A percentile compares a stretch with the other conserved stretches of the same genome.
phyloP scores from a whole-genome alignment of 1,140 invertebrate genomes.

The Ips typographus region DNA sequence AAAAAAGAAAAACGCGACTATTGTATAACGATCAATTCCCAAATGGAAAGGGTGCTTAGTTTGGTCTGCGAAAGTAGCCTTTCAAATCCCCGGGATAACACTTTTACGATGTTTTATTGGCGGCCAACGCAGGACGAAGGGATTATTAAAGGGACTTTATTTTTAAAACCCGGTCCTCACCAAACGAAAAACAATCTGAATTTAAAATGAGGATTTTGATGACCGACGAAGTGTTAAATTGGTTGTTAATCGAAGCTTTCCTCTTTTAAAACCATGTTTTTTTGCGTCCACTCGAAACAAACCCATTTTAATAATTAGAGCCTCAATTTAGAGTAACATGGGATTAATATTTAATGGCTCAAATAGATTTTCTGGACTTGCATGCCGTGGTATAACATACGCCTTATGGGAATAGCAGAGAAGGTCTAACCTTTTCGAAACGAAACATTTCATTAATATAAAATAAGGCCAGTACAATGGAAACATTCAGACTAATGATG shows the following conservation, averaged over 20 bases:
- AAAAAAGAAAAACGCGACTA: too few relatives aligned
- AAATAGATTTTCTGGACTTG: not conserved
- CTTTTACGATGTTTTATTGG: constrained; percentile 4
- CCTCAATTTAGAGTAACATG: not conserved
- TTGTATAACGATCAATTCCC: constrained; percentile 1
- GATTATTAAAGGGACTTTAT: not conserved
- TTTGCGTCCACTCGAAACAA: too few relatives aligned
- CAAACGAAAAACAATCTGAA: constrained; percentile 5
- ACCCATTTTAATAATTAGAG: not conserved
- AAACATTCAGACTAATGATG: constrained; percentile 5
- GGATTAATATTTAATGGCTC: not conserved
- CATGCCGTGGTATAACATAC: not conserved
- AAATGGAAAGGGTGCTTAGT: not conserved
- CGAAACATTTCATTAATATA: constrained; percentile 9
- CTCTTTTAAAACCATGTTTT: too few relatives aligned
- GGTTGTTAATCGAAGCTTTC: not conserved
- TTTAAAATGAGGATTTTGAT: not conserved
- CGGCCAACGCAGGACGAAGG: not conserved
- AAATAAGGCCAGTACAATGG: constrained; percentile 1
- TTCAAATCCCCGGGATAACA: not conserved
- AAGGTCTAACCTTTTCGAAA: constrained; percentile 11
- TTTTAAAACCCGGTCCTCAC: not conserved
- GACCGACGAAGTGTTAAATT: constrained; percentile 4
- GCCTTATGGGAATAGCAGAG: constrained; percentile 1
- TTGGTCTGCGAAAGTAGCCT: not conserved